Evolutionary conservation across 2,888 invertebrate species (phyloP), one percentile per base, ranked within the genome.

Genomic region (Spodoptera exigua): DNA sequence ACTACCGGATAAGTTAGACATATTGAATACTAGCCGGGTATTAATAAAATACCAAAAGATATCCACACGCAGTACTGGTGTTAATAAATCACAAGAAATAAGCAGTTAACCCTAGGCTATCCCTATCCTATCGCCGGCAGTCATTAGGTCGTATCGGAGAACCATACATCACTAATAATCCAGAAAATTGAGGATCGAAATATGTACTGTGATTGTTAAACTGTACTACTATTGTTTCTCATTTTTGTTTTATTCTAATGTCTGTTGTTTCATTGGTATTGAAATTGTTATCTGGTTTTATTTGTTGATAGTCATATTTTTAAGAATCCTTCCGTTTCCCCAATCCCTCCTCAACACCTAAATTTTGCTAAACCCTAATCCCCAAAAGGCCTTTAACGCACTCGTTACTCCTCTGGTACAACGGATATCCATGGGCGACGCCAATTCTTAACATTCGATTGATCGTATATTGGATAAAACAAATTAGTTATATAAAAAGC

Each of bases 91-190:
- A 41, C 32, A 2, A 41, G 44, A 49, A 70, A 48, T 62, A 69
- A 70, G 63, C 55, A 70, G 63, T 65, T 62, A 65, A 65, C 63
- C 65, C 63, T 34, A 45, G 63, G 44, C n/a, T 51, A 48, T 55
- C 40, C 36, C 36, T 34, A 64, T 70, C 65, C 37, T 17, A 17
- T 16, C 70, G 70, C 35, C 47, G 71, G 71, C 40, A 52, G 71
- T 70, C 66, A 67, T 67, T 67, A 67, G 65, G 34, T 64, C 66
- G 64, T 52, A 52, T 48, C 40, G 47, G 52, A 57, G 13, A n/a
- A 17, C 57, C 47, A 52, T 67, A 57, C 34, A 67, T 70, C 71
- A 67, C 58, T 44, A 64, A 52, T 70, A 67, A 64, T 47, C 57
- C 66, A 44, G 51, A 57, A 64, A 70, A 67, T 67, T 57, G 34